phyloP scores from a whole-genome alignment of 2,113 vertebrate genomes.

The Orthonyx spaldingii region DNA sequence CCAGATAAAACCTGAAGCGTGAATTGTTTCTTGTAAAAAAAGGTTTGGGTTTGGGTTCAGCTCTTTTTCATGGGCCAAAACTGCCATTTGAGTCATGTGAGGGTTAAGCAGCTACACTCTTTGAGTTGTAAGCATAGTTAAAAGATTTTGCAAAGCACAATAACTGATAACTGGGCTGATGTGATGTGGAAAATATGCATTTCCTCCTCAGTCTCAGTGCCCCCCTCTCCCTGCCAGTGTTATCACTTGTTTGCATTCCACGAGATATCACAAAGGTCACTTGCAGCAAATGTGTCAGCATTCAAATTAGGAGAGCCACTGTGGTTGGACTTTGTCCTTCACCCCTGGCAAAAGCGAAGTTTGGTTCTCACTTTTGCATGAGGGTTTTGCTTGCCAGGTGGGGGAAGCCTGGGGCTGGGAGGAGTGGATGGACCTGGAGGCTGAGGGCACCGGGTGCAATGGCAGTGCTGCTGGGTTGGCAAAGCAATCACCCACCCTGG shows the following conservation, averaged over 20 bases:
- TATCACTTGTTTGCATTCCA: conserved; percentile 38
- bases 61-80: not conserved
- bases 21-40: not conserved
- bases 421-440: not conserved
- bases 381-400: not conserved
- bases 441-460: not conserved
- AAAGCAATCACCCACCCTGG: not conserved
- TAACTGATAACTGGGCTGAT: conserved; percentile 68
- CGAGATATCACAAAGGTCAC: not conserved
- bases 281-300: not conserved
- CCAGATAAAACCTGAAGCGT: not conserved
- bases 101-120: not conserved
- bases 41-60: not conserved
- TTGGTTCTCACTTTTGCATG: not conserved
- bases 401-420: not conserved
- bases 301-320: not conserved
- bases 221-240: conserved; percentile 29
- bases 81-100: not conserved
- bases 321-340: not conserved
- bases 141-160: conserved; percentile 42
- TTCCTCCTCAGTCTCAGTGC: conserved; percentile 76
- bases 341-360: not conserved
- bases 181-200: conserved; percentile 81
- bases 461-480: not conserved
- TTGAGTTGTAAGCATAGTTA: not conserved